Base-by-base conservation (phyloP, 2,888 invertebrate species). In the Pandemis cinnamomeana region DNA sequence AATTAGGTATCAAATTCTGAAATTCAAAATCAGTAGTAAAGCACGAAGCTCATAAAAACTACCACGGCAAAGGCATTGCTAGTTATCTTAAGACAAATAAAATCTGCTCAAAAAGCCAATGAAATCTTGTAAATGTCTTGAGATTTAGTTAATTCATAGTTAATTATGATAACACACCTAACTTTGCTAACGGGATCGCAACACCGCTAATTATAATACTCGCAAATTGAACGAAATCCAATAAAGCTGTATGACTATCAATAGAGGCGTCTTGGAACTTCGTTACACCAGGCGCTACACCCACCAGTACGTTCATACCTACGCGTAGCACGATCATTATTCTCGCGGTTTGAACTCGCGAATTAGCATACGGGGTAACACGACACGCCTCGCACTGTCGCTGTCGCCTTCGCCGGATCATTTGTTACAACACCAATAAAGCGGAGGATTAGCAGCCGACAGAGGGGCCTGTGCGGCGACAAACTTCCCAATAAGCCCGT, bases 381-480 rank as follows among this genome's bases (percentile, higher is more conserved):
- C 76, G 72, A 72, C 70, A 76, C 71, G 79, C 79, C 82, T 83
- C 84, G 83, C 64, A 71, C 61, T 71, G 76, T 71, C 73, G 66
- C 70, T 15, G 71, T 68, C 83, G 85, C 82, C 76, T 77, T 76
- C 77, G 78, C 78, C 76, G 80, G 82, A 89, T 89, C 90, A 92
- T 92, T 92, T 90, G 89, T 92, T 89, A 92, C 83, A 85, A 83
- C 83, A 84, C 86, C 89, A 93, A 92, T 92, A 92, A 90, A 86
- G 88, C 87, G 86, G 81, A 86, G 88, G 90, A 91, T 92, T 90
- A 92, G 87, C 87, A 86, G 83, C 86, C 86, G 88, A 85, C 87
- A 84, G 84, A 84, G 83, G 87, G 84, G 84, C 80, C 83, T 82
- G 81, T 81, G 80, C 81, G 73, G 77, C 84, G 88, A 88, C 88